A percentile compares a stretch with the other conserved stretches of the same genome.
Evolutionary conservation across 2,888 invertebrate genomes (phyloP).

Genomic region (Stegophylla sp.): DNA sequence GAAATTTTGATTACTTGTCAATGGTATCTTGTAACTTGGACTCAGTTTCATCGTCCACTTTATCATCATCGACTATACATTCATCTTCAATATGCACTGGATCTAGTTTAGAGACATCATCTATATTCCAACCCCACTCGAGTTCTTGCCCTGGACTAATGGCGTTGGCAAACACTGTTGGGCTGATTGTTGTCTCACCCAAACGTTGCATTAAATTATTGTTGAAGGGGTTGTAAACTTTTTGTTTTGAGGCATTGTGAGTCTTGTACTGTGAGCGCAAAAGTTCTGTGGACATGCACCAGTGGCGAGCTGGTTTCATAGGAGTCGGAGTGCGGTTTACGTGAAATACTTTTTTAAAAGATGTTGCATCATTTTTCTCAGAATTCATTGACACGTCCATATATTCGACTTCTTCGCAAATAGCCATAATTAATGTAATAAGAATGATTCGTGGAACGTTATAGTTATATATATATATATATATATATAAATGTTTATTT

Average conservation of each 20-base stretch:
- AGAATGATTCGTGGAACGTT: too few species aligned
- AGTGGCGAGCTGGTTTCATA: conserved; percentile 19
- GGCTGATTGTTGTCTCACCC: conserved; percentile 75
- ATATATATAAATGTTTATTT: too few species aligned
- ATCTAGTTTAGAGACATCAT: conserved; percentile 73
- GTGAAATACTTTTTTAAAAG: conserved; percentile 34
- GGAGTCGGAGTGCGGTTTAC: conserved; percentile 41
- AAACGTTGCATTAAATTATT: conserved; percentile 71
- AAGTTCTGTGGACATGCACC: conserved; percentile 50
- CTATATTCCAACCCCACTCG: conserved; percentile 74
- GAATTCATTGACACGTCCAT: conserved; percentile 39
- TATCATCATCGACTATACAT: conserved; percentile 69
- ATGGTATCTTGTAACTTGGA: conserved; percentile 74
- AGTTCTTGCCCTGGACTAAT: conserved; percentile 65
- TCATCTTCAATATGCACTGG: conserved; percentile 75
- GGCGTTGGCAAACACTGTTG: conserved; percentile 65
- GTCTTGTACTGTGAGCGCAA: conserved; percentile 42
- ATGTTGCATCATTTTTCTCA: conserved; percentile 23
- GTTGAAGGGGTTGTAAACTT: conserved; percentile 74
- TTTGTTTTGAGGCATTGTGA: neutral
- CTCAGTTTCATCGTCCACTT: conserved; percentile 71
- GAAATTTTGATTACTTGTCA: conserved; percentile 66
- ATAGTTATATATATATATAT: too few species aligned
- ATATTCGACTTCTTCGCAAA: conserved; percentile 40
- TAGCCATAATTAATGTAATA: conserved; percentile 9